A percentile compares a stretch with the other conserved stretches of the same genome.
Conservation (phyloP, 2,797 vertebrate genomes). For the Threskiornis aethiopicus region DNA sequence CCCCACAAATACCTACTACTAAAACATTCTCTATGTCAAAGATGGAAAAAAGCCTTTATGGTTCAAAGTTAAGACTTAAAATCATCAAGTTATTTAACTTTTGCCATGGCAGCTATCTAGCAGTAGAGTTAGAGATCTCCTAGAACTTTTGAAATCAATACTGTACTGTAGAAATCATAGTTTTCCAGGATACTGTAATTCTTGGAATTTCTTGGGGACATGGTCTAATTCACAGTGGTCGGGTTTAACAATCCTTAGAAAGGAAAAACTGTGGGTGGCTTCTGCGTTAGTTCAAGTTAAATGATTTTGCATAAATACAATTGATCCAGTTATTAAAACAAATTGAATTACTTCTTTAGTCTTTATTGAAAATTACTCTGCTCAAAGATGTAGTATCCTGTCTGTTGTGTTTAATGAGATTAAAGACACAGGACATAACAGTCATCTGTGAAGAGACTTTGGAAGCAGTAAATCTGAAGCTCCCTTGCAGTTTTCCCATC, state of each 20-base stretch:
- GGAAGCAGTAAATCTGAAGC: not conserved
- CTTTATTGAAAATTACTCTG: not conserved
- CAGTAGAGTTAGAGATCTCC: not conserved
- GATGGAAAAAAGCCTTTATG: not conserved
- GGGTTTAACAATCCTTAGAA: not conserved
- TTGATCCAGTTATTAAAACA: not conserved
- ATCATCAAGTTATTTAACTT: not conserved
- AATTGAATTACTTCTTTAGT: not conserved
- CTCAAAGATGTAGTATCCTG: not conserved
- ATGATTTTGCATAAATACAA: not conserved
- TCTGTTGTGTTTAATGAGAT: not conserved
- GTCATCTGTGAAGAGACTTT: not conserved
- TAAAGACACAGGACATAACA: not conserved
- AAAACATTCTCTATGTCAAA: not conserved
- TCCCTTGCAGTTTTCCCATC: not conserved
- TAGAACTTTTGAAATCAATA: not conserved
- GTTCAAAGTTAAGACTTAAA: not conserved
- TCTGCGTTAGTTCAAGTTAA: not conserved
- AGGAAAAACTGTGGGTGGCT: not conserved
- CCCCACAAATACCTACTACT: not conserved
- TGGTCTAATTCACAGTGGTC: not conserved
- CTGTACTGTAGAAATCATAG: conserved; percentile 13
- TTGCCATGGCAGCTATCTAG: not conserved
- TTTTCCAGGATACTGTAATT: conserved; percentile 15
- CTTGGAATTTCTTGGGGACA: not conserved